A percentile compares a stretch with the other conserved stretches of the same genome.
phyloP scores from a whole-genome alignment of 2,888 invertebrate species.

The Chalcosyrphus nemorum region DNA sequence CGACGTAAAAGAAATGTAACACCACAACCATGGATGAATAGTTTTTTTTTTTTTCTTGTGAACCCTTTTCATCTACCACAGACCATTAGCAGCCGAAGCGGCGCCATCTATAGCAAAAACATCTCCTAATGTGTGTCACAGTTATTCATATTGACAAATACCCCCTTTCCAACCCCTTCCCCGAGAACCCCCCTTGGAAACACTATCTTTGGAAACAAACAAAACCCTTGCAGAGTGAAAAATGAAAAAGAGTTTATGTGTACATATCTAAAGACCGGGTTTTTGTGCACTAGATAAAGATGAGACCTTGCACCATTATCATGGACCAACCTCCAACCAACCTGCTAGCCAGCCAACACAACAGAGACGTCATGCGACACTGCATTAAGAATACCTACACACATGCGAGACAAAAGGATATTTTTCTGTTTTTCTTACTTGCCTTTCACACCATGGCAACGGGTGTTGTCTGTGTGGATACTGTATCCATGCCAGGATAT shows the following conservation, averaged over 20 bases:
- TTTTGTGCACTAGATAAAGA: constrained; percentile 51
- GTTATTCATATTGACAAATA: constrained; percentile 48
- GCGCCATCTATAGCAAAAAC: constrained; percentile 28
- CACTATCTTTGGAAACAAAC: constrained; percentile 30
- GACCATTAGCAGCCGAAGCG: constrained; percentile 51
- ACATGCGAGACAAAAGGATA: constrained; percentile 16
- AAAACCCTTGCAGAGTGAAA: constrained; percentile 14
- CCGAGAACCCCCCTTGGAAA: constrained; percentile 1
- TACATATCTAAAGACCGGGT: constrained; percentile 44
- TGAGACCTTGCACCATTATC: constrained; percentile 67
- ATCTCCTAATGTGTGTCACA: constrained; percentile 48
- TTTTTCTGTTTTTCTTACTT: background rate
- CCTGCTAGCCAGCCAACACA: background rate
- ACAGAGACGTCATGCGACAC: constrained; percentile 30
- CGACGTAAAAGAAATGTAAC: constrained; percentile 17
- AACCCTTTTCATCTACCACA: constrained; percentile 45
- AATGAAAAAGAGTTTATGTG: constrained; percentile 6
- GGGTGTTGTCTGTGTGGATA: constrained; percentile 1
- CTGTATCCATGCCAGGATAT: constrained; percentile 50
- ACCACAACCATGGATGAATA: constrained; percentile 30
- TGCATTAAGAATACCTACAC: constrained; percentile 30
- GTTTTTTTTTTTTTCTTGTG: too few species aligned
- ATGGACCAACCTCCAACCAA: constrained; percentile 36
- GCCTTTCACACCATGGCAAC: background rate
- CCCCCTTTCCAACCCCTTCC: constrained; percentile 14